A percentile compares a stretch with the other conserved stretches of the same genome.
Evolutionary conservation across 1,140 invertebrate species (phyloP).

Genomic region (Pseudomyrmex pallidus): DNA sequence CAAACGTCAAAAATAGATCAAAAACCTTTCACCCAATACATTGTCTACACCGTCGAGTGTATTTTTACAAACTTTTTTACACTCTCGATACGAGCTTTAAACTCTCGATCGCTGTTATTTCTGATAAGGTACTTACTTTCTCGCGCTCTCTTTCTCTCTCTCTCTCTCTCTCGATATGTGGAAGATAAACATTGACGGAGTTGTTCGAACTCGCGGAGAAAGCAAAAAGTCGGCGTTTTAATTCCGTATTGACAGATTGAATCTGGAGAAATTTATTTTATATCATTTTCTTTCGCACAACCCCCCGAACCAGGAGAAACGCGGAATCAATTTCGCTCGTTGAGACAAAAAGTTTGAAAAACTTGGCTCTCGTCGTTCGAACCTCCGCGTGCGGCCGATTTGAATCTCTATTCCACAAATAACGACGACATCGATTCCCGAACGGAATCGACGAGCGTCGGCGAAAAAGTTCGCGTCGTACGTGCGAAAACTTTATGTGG

Average conservation of each 20-base stretch:
- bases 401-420: constrained; percentile 29
- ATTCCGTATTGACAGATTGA: neutral
- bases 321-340: constrained; percentile 7
- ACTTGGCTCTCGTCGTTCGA: constrained; percentile 1
- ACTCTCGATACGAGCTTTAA: neutral
- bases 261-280: constrained; percentile 21
- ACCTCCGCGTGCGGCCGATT: constrained; percentile 30
- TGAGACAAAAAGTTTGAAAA: constrained; percentile 36
- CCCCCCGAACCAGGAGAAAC: too few species aligned
- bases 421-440: constrained; percentile 38
- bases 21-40: constrained; percentile 5
- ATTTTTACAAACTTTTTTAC: constrained; percentile 17
- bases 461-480: constrained; percentile 13
- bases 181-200: constrained; percentile 15
- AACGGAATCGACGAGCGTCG: constrained; percentile 20
- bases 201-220: neutral
- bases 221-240: neutral
- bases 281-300: too few species aligned
- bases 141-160: neutral
- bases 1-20: constrained; percentile 14
- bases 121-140: constrained; percentile 31
- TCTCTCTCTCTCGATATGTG: neutral
- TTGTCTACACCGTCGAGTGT: neutral
- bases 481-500: constrained; percentile 27
- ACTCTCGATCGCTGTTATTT: constrained; percentile 20